Conservation (phyloP, 2,113 vertebrate species). For the Saccopteryx leptura region DNA sequence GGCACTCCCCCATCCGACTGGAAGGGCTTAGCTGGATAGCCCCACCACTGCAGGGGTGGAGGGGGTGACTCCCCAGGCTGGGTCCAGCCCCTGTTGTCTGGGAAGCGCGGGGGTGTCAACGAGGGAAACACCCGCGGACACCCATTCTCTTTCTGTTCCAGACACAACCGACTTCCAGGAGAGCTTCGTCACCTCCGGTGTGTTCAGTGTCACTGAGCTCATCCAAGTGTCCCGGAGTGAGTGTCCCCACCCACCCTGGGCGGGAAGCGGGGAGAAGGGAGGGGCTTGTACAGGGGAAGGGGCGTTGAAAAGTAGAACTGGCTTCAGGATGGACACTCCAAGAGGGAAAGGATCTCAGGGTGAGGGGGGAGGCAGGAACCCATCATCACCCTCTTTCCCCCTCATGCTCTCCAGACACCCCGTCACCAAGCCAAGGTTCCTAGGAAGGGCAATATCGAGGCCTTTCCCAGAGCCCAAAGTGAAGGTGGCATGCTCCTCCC, state of each 20-base stretch:
- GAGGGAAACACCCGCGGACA: neutral
- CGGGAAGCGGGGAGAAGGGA: neutral
- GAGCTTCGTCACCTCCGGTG: constrained; percentile 97
- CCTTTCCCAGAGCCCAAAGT: neutral
- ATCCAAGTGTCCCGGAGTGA: constrained; percentile 99
- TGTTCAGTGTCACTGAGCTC: constrained; percentile 99
- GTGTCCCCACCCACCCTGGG: constrained; percentile 72
- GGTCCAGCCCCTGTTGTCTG: neutral
- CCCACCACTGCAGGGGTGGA: neutral
- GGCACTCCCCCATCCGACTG: neutral
- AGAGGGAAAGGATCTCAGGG: neutral
- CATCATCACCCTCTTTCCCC: neutral
- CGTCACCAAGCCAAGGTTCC: neutral
- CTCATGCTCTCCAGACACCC: neutral
- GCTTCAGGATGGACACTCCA: neutral
- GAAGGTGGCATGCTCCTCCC: neutral
- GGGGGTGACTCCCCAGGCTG: too few relatives aligned
- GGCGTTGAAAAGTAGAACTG: neutral
- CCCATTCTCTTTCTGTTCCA: constrained; percentile 78
- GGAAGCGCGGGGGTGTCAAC: too few relatives aligned
- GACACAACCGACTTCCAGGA: constrained; percentile 98
- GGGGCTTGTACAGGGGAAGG: neutral
- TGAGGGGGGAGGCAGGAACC: neutral
- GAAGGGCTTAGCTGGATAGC: too few relatives aligned
- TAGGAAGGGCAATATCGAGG: neutral